Evolutionary conservation across 2,888 invertebrate species (phyloP), one percentile per base, ranked within the genome.

Genomic region (Phymatocera aterrima): DNA sequence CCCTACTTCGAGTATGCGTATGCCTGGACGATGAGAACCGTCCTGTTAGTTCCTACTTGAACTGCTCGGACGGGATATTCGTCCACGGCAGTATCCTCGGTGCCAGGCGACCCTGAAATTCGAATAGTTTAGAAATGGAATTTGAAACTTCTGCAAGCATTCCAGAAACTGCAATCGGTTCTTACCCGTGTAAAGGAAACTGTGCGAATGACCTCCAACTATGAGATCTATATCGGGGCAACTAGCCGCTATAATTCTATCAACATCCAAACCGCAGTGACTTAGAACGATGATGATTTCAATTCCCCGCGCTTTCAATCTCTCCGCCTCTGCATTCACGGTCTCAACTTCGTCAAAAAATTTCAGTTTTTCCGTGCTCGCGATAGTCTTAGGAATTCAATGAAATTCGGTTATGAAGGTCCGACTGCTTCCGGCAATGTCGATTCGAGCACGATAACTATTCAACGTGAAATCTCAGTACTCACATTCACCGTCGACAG

Each of bases 151-250:
- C 3, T 3, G 18, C 21, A 18, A 21, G 18, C 64, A 37, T 64
- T 83, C 84, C 0, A 37, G 34, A 12, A 40, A 21, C 15, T 64
- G 6, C 18, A 46, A 46, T 64, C 24, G 2, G 34, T 12, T 40
- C 77, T 54, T 43, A 88, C 88, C 88, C 12, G 94, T 94, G 88
- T 94, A 97, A 0, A 97, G 92, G 83, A 97, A 93, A 0, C 95
- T 94, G 88, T 97, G 96, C 0, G 96, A 95, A 88, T 97, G 97
- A 0, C 94, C 96, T 4, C 97, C 97, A n/a, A 97, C 95, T 78
- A 97, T 95, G 0, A 97, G 92, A 88, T 97, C 96, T 77, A 97
- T 93, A 43, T 94, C 93, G 0, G 93, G 92, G 1, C 95, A 94
- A 3, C 92, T 91, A 2, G 88, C 87, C 0, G 97, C 97, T 81